Evolutionary conservation across 1,140 invertebrate genomes (phyloP).

Genomic region (Pomacea maculata): DNA sequence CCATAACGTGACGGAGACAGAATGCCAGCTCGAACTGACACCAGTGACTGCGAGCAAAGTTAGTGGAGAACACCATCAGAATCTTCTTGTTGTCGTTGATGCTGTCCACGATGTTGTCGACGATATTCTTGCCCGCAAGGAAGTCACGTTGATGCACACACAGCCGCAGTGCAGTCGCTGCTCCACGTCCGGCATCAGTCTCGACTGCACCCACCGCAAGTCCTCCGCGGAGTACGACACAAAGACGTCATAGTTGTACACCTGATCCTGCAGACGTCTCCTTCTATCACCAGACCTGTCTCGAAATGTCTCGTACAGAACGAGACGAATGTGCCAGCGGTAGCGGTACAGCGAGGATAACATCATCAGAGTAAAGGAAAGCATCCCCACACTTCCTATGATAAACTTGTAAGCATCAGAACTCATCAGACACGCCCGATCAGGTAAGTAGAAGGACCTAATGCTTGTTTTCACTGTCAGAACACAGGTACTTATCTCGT

Average conservation of each 20-base stretch:
- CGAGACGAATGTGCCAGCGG: constrained; percentile 15
- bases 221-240: constrained; percentile 37
- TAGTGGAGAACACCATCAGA: constrained; percentile 40
- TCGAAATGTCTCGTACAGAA: constrained; percentile 9
- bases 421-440: constrained; percentile 15
- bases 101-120: constrained; percentile 38
- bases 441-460: background rate
- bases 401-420: constrained; percentile 2
- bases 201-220: constrained; percentile 24
- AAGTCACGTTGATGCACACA: constrained; percentile 52
- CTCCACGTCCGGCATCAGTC: constrained; percentile 28
- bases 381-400: background rate
- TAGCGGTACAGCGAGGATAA: background rate
- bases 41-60: constrained; percentile 44
- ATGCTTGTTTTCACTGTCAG: background rate
- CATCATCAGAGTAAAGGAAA: background rate
- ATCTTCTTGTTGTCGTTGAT: constrained; percentile 30
- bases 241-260: constrained; percentile 32
- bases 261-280: background rate
- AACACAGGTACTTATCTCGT: background rate
- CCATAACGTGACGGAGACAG: constrained; percentile 23
- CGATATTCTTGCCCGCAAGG: constrained; percentile 32
- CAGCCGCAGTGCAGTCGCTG: constrained; percentile 21
- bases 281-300: background rate
- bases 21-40: constrained; percentile 63